Evolutionary conservation across 1,140 invertebrate genomes (phyloP).

Genomic region (Diprion similis): DNA sequence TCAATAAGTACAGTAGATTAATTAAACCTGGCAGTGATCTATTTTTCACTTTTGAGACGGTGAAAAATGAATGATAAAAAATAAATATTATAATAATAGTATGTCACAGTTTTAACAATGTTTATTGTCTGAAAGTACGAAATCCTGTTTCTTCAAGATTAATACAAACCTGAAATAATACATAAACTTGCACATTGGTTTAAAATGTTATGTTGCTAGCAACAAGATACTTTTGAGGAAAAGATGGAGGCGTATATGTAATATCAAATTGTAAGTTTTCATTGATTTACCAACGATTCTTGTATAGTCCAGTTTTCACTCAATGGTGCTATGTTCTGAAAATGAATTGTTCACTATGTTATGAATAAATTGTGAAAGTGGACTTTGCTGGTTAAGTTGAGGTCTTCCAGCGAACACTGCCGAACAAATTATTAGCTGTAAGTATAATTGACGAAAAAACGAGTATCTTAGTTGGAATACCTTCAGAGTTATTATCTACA

Average conservation of each 20-base stretch:
- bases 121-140: no score
- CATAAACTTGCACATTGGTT: background rate
- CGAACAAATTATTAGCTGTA: constrained; percentile 1
- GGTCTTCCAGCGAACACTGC: constrained; percentile 13
- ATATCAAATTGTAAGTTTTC: background rate
- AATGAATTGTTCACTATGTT: background rate
- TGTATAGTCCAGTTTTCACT: background rate
- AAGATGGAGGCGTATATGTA: background rate
- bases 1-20: no score
- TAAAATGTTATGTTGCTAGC: constrained; percentile 7
- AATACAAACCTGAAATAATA: background rate
- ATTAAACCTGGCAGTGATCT: no score
- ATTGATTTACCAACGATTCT: no score
- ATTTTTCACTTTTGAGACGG: no score
- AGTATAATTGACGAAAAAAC: background rate
- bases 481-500: background rate
- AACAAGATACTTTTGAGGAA: background rate
- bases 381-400: constrained; percentile 8
- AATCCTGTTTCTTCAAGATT: background rate
- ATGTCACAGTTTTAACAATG: no score
- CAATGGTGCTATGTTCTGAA: background rate
- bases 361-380: constrained; percentile 1
- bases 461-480: background rate
- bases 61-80: no score
- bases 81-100: no score